Evolutionary conservation across 1,140 invertebrate species (phyloP).

Genomic region (Sarcophaga bullata): DNA sequence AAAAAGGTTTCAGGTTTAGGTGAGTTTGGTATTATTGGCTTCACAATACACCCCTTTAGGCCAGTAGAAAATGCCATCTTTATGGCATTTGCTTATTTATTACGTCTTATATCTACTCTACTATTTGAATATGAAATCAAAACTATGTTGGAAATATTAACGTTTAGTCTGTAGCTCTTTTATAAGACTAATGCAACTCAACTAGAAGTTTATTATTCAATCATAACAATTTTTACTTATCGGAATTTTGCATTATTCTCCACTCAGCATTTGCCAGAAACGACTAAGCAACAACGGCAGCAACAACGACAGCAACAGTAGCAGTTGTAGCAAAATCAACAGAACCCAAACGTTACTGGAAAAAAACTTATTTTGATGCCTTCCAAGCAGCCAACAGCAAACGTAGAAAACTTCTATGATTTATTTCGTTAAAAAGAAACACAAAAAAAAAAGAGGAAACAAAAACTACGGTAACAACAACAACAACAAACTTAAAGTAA

Average conservation of each 20-base stretch:
- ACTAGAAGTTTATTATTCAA: not conserved
- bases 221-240: conserved; percentile 13
- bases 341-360: not conserved
- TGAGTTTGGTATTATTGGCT: no score
- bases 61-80: no score
- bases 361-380: conserved; percentile 2
- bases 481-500: not conserved
- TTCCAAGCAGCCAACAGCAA: not conserved
- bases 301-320: not conserved
- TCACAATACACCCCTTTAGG: no score
- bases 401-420: conserved; percentile 4
- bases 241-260: not conserved
- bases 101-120: no score
- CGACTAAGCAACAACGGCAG: not conserved
- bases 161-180: not conserved
- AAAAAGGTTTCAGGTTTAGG: no score
- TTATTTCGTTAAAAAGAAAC: not conserved
- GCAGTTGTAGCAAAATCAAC: not conserved
- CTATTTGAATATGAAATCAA: no score
- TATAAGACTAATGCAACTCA: not conserved
- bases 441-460: not conserved
- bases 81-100: no score
- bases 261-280: not conserved
- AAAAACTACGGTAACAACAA: no score
- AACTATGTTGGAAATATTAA: no score